Base-by-base conservation (phyloP, 1,140 invertebrate genomes). In the Rhagoletis pomonella region DNA sequence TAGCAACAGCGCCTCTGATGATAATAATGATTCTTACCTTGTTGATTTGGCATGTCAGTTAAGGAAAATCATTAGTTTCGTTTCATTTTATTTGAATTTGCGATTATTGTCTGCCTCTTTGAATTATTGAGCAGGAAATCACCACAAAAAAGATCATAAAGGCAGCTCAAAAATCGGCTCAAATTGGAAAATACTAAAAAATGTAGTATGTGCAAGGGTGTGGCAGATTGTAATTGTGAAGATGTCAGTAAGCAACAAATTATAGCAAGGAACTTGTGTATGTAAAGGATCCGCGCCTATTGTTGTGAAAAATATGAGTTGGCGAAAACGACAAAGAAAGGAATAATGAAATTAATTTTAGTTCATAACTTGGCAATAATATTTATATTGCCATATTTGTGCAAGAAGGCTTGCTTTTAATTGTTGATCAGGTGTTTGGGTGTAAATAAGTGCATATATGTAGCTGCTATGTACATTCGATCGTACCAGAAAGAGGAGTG, bases 111-210 rank as follows among this genome's bases (percentile, higher is more conserved):
- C n/a, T 55, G 47, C 47, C 47, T 19, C 73, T 81, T 81, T 50
- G 73, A 81, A 81, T 58, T 81, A 29, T 55, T 55, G 19, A n/a
- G 47, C 73, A 81, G 73, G 73, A 81, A 81, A 81, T 81, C 73
- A 29, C n/a, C 73, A 81, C 73, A 50, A 81, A 50, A 81, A n/a
- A 55, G 73, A 81, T 81, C 47, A 81, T 12, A 55, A 55, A 58
- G 47, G 19, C n/a, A 81, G 47, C n/a, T 47, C 7, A n/a, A 81
- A 50, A 58, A 81, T 81, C 73, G 73, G n/a, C 44, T 50, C 50
- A 81, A 55, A 55, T 81, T 81, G 47, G 47, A 55, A 55, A 81
- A 73, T 73, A 47, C 44, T 44, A 73, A 81, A 81, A 81, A 55
- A 55, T 55, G 50, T 55, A 17, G 39, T n/a, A 67, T 67, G 29